phyloP scores from a whole-genome alignment of 2,113 vertebrate genomes.

The Apodemus sylvaticus region DNA sequence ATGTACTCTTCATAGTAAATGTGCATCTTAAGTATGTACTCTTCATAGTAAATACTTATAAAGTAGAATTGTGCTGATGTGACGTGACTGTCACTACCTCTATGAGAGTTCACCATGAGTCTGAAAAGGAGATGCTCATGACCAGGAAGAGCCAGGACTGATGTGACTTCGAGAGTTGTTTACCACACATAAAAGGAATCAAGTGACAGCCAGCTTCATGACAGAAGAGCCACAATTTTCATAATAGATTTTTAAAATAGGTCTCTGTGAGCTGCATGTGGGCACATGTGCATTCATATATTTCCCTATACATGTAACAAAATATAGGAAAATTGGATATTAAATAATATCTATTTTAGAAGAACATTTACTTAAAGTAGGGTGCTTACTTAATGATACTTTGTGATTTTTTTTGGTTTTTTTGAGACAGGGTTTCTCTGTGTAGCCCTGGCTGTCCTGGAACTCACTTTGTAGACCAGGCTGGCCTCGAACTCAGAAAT shows the following conservation, averaged over 20 bases:
- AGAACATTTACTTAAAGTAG: not conserved
- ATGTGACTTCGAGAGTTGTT: not conserved
- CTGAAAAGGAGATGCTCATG: not conserved
- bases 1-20: not conserved
- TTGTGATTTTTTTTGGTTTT: too few relatives aligned
- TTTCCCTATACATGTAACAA: not conserved
- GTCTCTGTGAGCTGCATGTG: not conserved
- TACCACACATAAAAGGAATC: not conserved
- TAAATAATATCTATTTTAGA: not conserved
- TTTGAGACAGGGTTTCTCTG: too few relatives aligned
- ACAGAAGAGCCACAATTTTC: not conserved
- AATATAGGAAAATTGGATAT: not conserved
- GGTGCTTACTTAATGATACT: not conserved
- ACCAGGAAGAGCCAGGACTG: not conserved
- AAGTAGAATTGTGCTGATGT: not conserved
- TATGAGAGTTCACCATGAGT: not conserved
- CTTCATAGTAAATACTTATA: not conserved
- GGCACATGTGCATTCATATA: not conserved
- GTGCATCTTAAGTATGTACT: too few relatives aligned
- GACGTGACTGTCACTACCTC: not conserved
- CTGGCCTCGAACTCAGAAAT: too few relatives aligned
- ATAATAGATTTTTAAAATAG: not conserved
- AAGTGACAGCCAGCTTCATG: not conserved
- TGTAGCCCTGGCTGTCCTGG: too few relatives aligned
- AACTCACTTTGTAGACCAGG: too few relatives aligned